A percentile compares a stretch with the other conserved stretches of the same genome.
Conservation (phyloP, 2,888 invertebrate species). For the Alviniconcha strummeri region DNA sequence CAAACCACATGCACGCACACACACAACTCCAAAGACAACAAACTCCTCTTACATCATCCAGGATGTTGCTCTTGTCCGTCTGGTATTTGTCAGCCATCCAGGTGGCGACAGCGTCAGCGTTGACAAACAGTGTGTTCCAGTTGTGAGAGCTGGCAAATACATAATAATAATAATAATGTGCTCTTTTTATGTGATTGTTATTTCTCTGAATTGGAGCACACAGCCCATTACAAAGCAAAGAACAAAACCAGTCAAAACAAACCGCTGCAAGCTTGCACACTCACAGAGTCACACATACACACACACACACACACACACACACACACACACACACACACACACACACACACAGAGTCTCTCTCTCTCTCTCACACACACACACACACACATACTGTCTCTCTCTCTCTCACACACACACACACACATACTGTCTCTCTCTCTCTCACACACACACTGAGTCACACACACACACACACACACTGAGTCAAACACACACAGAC, state of each 20-base stretch:
- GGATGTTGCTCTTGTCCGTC: slow-evolving; percentile 87
- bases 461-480: neutral
- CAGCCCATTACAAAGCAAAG: too few species aligned
- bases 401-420: neutral
- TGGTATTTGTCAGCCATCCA: slow-evolving; percentile 89
- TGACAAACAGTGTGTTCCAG: slow-evolving; percentile 97
- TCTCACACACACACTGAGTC: neutral
- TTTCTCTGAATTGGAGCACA: too few species aligned
- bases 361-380: too few species aligned
- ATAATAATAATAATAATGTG: neutral
- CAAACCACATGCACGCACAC: neutral
- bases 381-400: too few species aligned
- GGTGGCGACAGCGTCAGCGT: slow-evolving; percentile 93
- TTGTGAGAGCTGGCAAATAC: slow-evolving; percentile 81
- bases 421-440: too few species aligned
- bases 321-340: neutral
- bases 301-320: too few species aligned
- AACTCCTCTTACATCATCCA: slow-evolving; percentile 69
- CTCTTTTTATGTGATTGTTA: too few species aligned
- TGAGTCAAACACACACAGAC: too few species aligned
- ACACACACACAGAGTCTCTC: neutral
- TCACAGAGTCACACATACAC: too few species aligned
- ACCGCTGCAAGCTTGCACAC: too few species aligned
- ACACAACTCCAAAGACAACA: neutral
- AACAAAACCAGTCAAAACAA: too few species aligned